Evolutionary conservation across 2,888 invertebrate species (phyloP), one percentile per base, ranked within the genome.

Genomic region (Rhodophaea formosa): DNA sequence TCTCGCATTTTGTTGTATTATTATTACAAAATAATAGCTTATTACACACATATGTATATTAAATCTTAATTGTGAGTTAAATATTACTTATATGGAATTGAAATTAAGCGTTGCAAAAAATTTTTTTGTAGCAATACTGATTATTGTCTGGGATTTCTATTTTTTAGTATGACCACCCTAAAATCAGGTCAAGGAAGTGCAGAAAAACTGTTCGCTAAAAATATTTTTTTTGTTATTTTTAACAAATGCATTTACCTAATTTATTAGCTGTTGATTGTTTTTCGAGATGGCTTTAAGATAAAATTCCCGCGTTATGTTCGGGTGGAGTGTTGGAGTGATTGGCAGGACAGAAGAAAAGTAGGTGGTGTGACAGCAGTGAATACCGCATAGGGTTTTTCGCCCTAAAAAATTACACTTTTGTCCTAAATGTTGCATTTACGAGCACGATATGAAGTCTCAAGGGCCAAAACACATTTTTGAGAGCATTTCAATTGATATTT

Each of bases 101-200:
- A 23, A 23, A 23, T 3, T 23, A 23, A 23, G 5, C 23, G 10
- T 39, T 12, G 3, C n/a, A 1, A n/a, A 39, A 39, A 3, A 12
- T 46, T 12, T 15, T 15, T 32, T 32, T 14, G 63, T 56, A 51
- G 54, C 47, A 58, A 63, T 57, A 64, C 59, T 61, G 15, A 8
- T 10, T n/a, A n/a, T n/a, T 16, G 49, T 15, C 15, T 10, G 42
- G 39, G n/a, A 12, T 17, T 43, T 29, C 32, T 3, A 55, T 55
- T 73, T 79, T 82, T 67, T 65, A 65, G 54, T 64, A 71, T 83
- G 68, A 78, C 73, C 75, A 84, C 80, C 70, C 75, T 62, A 69
- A n/a, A n/a, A 65, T 67, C 76, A 80, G 85, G 82, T 85, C 85
- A 86, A 87, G 86, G 82, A 89, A 88, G 86, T 88, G 86, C 85